Base-by-base conservation (phyloP, 1,140 invertebrate genomes). In the Diploscapter pachys region DNA sequence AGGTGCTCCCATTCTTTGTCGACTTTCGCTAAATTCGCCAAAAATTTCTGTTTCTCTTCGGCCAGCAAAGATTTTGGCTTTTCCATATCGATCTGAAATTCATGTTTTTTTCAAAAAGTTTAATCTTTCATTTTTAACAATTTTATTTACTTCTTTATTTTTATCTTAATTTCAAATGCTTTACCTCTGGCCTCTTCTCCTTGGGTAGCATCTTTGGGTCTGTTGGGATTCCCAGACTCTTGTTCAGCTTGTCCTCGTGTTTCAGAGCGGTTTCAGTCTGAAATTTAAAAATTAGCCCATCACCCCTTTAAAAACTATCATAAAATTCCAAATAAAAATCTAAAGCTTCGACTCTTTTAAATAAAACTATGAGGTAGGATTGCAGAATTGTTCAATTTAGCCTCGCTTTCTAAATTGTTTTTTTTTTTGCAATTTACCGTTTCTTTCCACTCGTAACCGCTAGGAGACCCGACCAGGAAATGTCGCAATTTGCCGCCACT, bases 401-500 rank as follows among this genome's bases (percentile, higher is more conserved):
- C 31, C 3, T 63, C 62, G n/a, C 31, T 3, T 50, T 49, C 48
- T 49, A 63, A 63, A n/a, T n/a, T n/a, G n/a, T n/a, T 63, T 2
- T 3, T 8, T 55, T 53, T 53, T 62, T 62, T 50, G 13, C 5
- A 57, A 5, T 63, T 5, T 64, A 83, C 81, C 62, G 81, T 78
- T 56, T 85, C 82, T 56, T 68, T 78, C 83, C 83, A 85, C 13
- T 73, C 72, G 64, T 85, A 85, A 48, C 83, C 83, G 76, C 84
- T 85, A 11, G 83, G 83, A 9, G 83, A 85, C 61, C 83, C 83
- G n/a, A 85, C 76, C 48, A 85, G 70, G 31, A 84, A 75, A 76
- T 85, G 83, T 3, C 83, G 61, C 6, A 85, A 65, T 71, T 83
- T 84, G 3, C 83, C 83, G 11, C 76, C 75, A 9, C 79, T 70